Percentiles rank a stretch among this genome's conserved stretches.
These are phyloP conservation scores for Eleutherodactylus coqui DNA, from an alignment of 2,797 vertebrate species.

Conservation along the genomic window DNA sequence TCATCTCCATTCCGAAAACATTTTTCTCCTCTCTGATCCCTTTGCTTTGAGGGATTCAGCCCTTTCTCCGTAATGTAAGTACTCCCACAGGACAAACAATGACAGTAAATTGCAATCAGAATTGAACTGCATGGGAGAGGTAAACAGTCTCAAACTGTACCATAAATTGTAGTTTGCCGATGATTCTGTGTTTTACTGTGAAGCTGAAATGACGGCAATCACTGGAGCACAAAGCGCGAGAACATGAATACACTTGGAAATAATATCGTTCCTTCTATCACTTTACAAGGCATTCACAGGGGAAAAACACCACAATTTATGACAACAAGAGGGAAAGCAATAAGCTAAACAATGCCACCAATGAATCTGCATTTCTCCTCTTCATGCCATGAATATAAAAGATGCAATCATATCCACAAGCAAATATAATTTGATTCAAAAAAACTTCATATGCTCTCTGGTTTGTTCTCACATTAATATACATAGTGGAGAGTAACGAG, in stretches of 20 bases:
- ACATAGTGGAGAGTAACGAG: constrained; percentile 3
- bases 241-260: constrained; percentile 68
- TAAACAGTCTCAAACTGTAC: constrained; percentile 68
- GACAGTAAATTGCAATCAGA: constrained; percentile 69
- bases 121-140: constrained; percentile 66
- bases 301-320: constrained; percentile 63
- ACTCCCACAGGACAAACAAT: constrained; percentile 61
- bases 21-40: constrained; percentile 48
- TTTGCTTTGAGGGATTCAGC: constrained; percentile 49
- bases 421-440: constrained; percentile 56
- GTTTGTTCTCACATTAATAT: constrained; percentile 40
- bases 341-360: constrained; percentile 19
- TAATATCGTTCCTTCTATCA: constrained; percentile 65
- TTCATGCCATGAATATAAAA: constrained; percentile 54
- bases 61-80: constrained; percentile 56
- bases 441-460: constrained; percentile 24
- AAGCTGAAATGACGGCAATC: constrained; percentile 74
- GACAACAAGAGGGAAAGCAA: constrained; percentile 58
- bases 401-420: constrained; percentile 41
- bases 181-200: constrained; percentile 69
- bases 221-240: constrained; percentile 65
- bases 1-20: constrained; percentile 8
- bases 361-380: constrained; percentile 40
- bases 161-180: constrained; percentile 72
- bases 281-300: constrained; percentile 62